Evolutionary conservation across 92 coral and sea anemone species (phyloP), one percentile per base, ranked within the genome.

Genomic region (Porites lobata): DNA sequence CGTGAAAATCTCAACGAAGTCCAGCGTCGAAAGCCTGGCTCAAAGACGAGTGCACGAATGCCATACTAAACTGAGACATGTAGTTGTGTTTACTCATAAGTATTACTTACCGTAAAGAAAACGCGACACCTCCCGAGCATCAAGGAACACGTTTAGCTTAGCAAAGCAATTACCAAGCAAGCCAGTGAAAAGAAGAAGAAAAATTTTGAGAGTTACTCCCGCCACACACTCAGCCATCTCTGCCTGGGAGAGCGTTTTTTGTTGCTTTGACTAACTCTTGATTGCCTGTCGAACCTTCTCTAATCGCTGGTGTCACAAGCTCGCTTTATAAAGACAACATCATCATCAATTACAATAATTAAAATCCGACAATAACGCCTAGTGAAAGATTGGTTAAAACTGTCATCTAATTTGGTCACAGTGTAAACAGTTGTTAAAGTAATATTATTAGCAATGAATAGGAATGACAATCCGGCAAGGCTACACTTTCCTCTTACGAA

Each of bases 101-200:
- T 65, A 38, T 14, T 71, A 82, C 98, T 85, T 87, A 95, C 98
- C 98, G 63, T 93, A 91, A 11, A 95, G 94, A 89, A 95, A 95
- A 78, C 98, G 98, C 53, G 98, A 87, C 54, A 93, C 98, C 43
- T 95, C 98, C 79, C 81, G 80, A 13, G 87, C 98, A 20, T 92
- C 96, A 15, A 95, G 85, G 52, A 91, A 95, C 13, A 95, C 98
- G 85, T 95, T 95, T 59, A 95, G 83, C 26, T 88, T 92, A 17
- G 95, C 84, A 12, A 93, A 77, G 63, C 90, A 58, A 43, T 76
- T 85, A 57, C 20, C 50, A 20, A 76, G 59, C 19, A 78, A 78
- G 17, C 24, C 8, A 21, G 66, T 11, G 12, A 81, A 15, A 20
- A 91, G 69, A 20, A 47, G 38, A 10, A 77, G 21, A 20, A 76